Conservation (phyloP, 2,888 invertebrate genomes). For the Desoria tigrina region DNA sequence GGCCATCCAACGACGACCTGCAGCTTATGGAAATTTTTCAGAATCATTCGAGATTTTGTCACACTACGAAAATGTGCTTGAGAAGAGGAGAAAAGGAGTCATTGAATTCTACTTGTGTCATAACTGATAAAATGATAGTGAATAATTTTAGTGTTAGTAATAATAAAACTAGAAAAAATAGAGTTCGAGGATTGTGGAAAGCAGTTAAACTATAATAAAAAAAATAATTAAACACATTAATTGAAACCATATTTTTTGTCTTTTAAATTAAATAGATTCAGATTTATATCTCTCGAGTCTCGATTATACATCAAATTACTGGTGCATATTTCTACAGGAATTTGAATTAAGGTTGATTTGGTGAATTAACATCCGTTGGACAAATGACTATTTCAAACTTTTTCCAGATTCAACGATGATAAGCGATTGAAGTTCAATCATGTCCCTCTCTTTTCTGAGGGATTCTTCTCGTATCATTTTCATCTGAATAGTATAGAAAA, state of each 20-base stretch:
- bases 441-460: conserved; percentile 40
- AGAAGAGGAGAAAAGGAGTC: conserved; percentile 59
- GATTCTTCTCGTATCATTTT: conserved; percentile 39
- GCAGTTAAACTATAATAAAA: background rate
- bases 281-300: no score
- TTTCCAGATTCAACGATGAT: conserved; percentile 51
- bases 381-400: conserved; percentile 40
- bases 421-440: conserved; percentile 46
- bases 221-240: no score
- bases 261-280: no score
- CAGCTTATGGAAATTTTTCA: conserved; percentile 69
- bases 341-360: background rate
- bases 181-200: background rate
- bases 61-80: conserved; percentile 61
- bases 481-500: conserved; percentile 33
- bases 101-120: conserved; percentile 66
- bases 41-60: conserved; percentile 65
- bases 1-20: conserved; percentile 75
- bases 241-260: no score
- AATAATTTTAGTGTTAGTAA: conserved; percentile 1
- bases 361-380: background rate
- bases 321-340: background rate
- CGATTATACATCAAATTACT: background rate
- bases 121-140: conserved; percentile 54
- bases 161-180: background rate